phyloP scores from a whole-genome alignment of 2,888 invertebrate species.

The Agonopterix alstromeriana region DNA sequence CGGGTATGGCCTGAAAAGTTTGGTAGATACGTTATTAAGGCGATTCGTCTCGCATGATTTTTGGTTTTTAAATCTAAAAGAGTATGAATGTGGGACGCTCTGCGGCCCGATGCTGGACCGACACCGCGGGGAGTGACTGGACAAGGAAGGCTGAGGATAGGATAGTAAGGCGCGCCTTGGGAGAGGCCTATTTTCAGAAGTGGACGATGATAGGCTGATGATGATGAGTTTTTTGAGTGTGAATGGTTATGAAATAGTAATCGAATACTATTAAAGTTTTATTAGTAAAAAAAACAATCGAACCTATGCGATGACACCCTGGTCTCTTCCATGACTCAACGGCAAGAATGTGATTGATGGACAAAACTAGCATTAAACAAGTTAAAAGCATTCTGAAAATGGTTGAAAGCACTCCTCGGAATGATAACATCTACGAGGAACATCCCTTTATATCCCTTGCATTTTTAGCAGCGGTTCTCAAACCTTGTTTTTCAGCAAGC shows the following conservation, averaged over 20 bases:
- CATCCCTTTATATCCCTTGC: slow-evolving; percentile 21
- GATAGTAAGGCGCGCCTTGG: too few species aligned
- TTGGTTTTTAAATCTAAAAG: too few species aligned
- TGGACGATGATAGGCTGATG: too few species aligned
- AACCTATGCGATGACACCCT: slow-evolving; percentile 88
- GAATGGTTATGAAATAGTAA: too few species aligned
- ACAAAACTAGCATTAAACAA: slow-evolving; percentile 41
- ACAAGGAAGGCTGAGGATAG: too few species aligned
- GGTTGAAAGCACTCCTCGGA: slow-evolving; percentile 12
- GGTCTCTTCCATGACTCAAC: slow-evolving; percentile 81
- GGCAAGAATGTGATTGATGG: slow-evolving; percentile 54
- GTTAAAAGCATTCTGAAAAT: slow-evolving; percentile 44
- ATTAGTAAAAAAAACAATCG: slow-evolving; percentile 26
- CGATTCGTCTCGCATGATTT: too few species aligned
- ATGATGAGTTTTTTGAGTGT: too few species aligned
- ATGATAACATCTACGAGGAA: slow-evolving; percentile 18
- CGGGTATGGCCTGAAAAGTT: slow-evolving; percentile 83
- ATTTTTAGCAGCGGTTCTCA: slow-evolving; percentile 16
- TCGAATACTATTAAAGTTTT: too few species aligned
- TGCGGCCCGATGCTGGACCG: too few species aligned
- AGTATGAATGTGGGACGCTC: too few species aligned
- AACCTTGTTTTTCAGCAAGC: slow-evolving; percentile 7
- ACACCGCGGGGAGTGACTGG: too few species aligned
- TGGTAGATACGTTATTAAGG: neutral
- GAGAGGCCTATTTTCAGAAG: too few species aligned